Percentiles rank a stretch among this genome's conserved stretches.
phyloP scores from a whole-genome alignment of 2,797 vertebrate species.

The Xenops minutus region DNA sequence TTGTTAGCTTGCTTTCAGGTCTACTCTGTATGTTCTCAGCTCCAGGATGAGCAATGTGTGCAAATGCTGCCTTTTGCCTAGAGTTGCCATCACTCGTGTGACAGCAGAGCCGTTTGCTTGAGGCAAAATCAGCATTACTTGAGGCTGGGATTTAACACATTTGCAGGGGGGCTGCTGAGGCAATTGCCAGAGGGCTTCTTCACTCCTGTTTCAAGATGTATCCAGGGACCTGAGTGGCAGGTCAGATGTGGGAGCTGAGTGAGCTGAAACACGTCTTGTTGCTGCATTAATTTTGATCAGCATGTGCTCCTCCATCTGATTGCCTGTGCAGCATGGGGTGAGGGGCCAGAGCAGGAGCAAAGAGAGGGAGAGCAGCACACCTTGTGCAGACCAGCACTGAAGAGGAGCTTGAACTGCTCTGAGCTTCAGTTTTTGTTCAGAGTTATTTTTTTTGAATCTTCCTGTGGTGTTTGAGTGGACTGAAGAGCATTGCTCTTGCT shows the following conservation, averaged over 20 bases:
- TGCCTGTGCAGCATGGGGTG: not conserved
- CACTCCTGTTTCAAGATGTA: not conserved
- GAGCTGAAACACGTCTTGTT: not conserved
- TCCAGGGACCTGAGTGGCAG: not conserved
- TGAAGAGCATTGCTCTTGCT: not conserved
- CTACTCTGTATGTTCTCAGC: not conserved
- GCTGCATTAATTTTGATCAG: fast-evolving
- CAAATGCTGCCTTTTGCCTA: not conserved
- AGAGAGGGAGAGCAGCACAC: not conserved
- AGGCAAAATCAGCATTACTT: not conserved
- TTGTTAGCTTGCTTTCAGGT: not conserved
- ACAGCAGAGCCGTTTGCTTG: not conserved
- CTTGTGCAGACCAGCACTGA: not conserved
- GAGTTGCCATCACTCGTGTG: not conserved
- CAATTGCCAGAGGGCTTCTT: not conserved
- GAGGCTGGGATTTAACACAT: fast-evolving
- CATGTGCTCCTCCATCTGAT: fast-evolving
- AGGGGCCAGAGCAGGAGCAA: not conserved
- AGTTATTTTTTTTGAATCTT: not conserved
- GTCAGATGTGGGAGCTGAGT: not conserved
- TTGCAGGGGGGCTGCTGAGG: not conserved
- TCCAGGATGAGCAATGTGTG: not conserved
- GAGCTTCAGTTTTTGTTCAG: not conserved
- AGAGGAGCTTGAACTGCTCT: not conserved
- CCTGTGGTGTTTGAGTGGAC: not conserved